Base-by-base conservation (phyloP, 1,140 invertebrate species). In the Mesaphorura yosii region DNA sequence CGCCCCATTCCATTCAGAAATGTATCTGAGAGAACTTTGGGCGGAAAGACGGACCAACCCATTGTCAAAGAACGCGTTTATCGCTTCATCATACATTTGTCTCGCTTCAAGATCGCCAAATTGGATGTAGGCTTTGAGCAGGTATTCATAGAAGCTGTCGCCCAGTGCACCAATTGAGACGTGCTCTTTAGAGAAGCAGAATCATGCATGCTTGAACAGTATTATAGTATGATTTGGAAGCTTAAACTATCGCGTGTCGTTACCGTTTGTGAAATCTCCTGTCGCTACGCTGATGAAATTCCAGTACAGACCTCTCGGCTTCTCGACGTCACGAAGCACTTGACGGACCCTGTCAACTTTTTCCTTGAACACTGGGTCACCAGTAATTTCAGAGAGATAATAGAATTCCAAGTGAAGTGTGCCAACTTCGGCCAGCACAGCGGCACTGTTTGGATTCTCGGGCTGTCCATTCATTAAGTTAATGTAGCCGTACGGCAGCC, bases 401-500 rank as follows among this genome's bases (percentile, higher is more conserved):
- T 69, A 66, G 64, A 78, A 82, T 65, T 82, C 80, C 22, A 82
- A 66, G 63, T 81, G 77, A 39, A 82, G 62, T 1, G 78, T 77
- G 25, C 80, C 80, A 66, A 80, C 73, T 64, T 82, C 80, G 1
- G 63, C 63, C 20, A 64, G 41, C 46, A 62, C 47, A 34, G 39
- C 34, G 19, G 10, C 6, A 5, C 12, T n/a, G 14, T 14, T 26
- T 48, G 25, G 10, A 4, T 14, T 46, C 7, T 22, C 14, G 12
- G 29, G 23, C 17, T 50, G 6, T 40, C 66, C 65, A 48, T 71
- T 78, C 58, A 70, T 69, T n/a, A 76, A 63, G 65, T 82, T 94
- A 64, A 96, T 80, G 62, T 98, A 77, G 7, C 93, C 85, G 69
- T 90, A 81, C 22, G 96, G 95, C 60, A 99, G 87, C 48, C 95